Evolutionary conservation across 2,797 vertebrate genomes (phyloP).

Genomic region (Fundulus diaphanus): DNA sequence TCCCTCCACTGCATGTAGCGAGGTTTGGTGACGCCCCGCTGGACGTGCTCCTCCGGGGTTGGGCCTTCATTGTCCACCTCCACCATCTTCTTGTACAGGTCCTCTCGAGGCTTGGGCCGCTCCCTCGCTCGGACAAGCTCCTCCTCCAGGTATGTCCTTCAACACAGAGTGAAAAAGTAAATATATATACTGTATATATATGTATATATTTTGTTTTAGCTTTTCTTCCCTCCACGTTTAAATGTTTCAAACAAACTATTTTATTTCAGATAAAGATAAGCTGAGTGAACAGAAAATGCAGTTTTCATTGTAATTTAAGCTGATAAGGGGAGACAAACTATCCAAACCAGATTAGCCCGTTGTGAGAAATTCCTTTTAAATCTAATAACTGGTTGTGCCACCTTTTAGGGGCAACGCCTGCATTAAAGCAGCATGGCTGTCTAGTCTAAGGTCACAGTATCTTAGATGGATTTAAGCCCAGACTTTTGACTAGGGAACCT

Average conservation of each 20-base stretch:
- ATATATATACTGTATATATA: no score
- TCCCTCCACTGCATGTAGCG: slow-evolving; percentile 99
- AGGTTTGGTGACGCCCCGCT: slow-evolving; percentile 91
- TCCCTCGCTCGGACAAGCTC: slow-evolving; percentile 94
- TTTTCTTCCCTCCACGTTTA: neutral
- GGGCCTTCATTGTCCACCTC: slow-evolving; percentile 92
- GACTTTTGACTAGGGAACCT: no score
- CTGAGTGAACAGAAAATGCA: neutral
- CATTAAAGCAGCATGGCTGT: neutral
- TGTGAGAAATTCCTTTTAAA: neutral
- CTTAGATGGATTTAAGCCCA: neutral
- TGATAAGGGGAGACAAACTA: neutral
- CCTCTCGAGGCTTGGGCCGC: slow-evolving; percentile 91
- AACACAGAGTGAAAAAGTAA: neutral
- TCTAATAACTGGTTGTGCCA: neutral
- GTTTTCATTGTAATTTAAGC: neutral
- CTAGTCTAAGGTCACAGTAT: neutral
- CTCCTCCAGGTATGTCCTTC: slow-evolving; percentile 96
- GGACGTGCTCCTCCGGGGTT: slow-evolving; percentile 88
- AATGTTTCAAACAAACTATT: neutral
- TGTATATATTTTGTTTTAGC: no score
- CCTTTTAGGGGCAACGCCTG: neutral
- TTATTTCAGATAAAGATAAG: neutral
- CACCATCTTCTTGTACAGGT: slow-evolving; percentile 98
- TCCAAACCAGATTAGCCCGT: neutral